phyloP scores from a whole-genome alignment of 2,888 invertebrate species.

The Cataglyphis albicans region DNA sequence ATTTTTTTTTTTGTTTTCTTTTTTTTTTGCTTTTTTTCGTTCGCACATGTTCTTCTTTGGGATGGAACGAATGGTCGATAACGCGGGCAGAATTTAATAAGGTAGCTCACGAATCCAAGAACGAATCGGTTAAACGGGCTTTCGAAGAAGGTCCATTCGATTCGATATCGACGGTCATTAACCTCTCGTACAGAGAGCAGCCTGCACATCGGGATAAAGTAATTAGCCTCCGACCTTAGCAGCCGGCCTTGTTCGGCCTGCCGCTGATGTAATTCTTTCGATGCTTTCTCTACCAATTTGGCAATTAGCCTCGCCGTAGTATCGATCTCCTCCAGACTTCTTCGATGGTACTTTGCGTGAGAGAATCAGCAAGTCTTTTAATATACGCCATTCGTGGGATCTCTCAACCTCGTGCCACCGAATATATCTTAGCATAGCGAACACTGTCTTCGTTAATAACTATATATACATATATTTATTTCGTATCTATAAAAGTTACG shows the following conservation, averaged over 20 bases:
- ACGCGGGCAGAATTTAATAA: slow-evolving; percentile 64
- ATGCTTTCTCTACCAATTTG: slow-evolving; percentile 78
- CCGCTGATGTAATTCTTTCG: slow-evolving; percentile 70
- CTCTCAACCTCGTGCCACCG: background rate
- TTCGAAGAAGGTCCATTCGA: slow-evolving; percentile 63
- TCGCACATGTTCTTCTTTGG: background rate
- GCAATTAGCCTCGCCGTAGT: slow-evolving; percentile 80
- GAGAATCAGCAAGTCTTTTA: background rate
- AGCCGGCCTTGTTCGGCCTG: slow-evolving; percentile 51
- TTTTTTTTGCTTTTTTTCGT: no score
- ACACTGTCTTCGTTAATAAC: background rate
- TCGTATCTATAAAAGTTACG: background rate
- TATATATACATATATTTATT: background rate
- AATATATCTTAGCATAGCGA: background rate
- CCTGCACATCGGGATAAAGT: slow-evolving; percentile 78
- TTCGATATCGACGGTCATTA: slow-evolving; percentile 70
- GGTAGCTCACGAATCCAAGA: slow-evolving; percentile 46
- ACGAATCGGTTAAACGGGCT: slow-evolving; percentile 58
- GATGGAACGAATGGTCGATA: slow-evolving; percentile 28
- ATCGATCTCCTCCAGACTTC: slow-evolving; percentile 53
- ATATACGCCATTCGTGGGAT: background rate
- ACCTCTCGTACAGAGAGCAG: slow-evolving; percentile 66
- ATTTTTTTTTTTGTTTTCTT: no score
- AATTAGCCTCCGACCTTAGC: slow-evolving; percentile 78
- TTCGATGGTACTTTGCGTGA: background rate